A percentile compares a stretch with the other conserved stretches of the same genome.
Conservation (phyloP, 2,797 vertebrate species). For the Chanos chanos region DNA sequence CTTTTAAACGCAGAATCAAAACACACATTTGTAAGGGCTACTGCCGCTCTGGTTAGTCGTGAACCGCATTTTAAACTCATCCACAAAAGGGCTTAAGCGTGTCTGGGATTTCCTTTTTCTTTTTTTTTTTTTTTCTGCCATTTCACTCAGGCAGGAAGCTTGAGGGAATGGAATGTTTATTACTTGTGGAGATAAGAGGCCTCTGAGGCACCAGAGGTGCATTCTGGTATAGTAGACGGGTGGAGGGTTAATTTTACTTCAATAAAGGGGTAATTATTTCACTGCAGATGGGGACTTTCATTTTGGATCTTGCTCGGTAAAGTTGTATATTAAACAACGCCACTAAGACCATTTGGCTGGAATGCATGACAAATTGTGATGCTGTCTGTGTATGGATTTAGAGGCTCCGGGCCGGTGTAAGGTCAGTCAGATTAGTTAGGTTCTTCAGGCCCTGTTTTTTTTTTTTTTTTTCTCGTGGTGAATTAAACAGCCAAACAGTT, state of each 20-base stretch:
- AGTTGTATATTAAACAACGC: conserved; percentile 38
- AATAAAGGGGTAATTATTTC: conserved; percentile 54
- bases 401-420: conserved; percentile 12
- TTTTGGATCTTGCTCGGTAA: conserved; percentile 31
- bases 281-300: conserved; percentile 41
- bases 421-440: too few relatives aligned
- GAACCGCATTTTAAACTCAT: not conserved
- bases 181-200: conserved; percentile 52
- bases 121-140: conserved; percentile 21
- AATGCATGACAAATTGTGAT: conserved; percentile 24
- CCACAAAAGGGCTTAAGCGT: not conserved
- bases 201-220: conserved; percentile 26
- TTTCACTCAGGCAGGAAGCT: conserved; percentile 29
- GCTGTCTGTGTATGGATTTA: conserved; percentile 16
- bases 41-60: conserved; percentile 13
- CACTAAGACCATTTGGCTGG: conserved; percentile 25
- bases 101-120: conserved; percentile 19
- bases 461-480: conserved; percentile 1
- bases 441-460: conserved; percentile 18
- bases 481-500: too few relatives aligned
- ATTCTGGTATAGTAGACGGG: conserved; percentile 32
- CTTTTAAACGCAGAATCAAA: too few relatives aligned
- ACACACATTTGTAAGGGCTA: conserved; percentile 7
- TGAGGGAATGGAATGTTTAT: conserved; percentile 51
- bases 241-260: conserved; percentile 48